Conservation (phyloP, 2,113 vertebrate species). For the Pica pica region DNA sequence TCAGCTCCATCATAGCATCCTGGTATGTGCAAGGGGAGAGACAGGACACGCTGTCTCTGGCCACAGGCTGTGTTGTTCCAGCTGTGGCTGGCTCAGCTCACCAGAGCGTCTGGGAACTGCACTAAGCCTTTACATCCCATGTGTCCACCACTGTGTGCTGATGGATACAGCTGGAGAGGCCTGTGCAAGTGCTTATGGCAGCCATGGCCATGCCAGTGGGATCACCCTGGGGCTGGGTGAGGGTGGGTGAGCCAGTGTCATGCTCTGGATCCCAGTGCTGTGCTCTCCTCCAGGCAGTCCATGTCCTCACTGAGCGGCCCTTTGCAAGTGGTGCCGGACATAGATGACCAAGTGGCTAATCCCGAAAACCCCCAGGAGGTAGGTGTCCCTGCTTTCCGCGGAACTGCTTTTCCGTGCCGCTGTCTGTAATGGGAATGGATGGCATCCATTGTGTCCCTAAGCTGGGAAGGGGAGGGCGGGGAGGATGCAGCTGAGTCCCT, state of each 20-base stretch:
- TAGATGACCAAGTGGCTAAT: conserved; percentile 92
- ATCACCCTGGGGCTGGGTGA: not conserved
- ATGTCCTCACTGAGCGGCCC: conserved; percentile 94
- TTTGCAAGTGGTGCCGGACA: conserved; percentile 96
- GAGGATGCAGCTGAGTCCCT: not conserved
- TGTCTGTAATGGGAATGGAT: not conserved
- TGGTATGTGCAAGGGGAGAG: conserved; percentile 74
- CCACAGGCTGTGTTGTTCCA: not conserved
- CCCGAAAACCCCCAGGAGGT: conserved; percentile 93
- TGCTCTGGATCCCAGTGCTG: not conserved
- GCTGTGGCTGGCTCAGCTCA: not conserved
- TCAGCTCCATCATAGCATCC: conserved; percentile 91
- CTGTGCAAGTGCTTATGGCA: not conserved
- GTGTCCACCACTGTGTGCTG: not conserved
- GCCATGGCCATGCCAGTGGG: not conserved
- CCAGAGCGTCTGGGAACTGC: not conserved
- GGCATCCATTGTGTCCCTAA: not conserved
- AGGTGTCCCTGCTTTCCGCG: not conserved
- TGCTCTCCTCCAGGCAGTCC: conserved; percentile 82
- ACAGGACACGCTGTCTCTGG: not conserved
- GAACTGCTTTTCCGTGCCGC: not conserved
- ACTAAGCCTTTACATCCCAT: not conserved
- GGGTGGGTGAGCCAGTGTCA: not conserved
- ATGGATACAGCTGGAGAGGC: not conserved
- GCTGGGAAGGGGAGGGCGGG: not conserved